Percentiles rank a stretch among this genome's conserved stretches.
Evolutionary conservation across 2,797 vertebrate species (phyloP).

Genomic region (Sarcophilus harrisii): DNA sequence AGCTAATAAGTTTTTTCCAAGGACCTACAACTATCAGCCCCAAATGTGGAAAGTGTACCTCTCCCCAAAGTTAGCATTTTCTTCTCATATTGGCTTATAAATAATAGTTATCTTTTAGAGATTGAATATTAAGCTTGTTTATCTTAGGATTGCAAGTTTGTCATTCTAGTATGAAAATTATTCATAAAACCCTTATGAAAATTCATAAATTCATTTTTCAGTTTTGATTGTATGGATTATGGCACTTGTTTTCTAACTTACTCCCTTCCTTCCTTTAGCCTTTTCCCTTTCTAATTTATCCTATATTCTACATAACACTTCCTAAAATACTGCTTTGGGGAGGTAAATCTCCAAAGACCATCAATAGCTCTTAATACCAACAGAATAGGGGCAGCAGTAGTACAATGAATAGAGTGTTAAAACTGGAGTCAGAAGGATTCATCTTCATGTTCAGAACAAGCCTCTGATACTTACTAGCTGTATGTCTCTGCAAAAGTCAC

Average conservation of each 20-base stretch:
- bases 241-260: not conserved
- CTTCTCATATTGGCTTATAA: slow-evolving; percentile 69
- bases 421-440: not conserved
- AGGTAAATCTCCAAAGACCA: not conserved
- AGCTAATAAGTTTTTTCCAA: slow-evolving; percentile 72
- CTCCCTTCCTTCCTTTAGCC: not conserved
- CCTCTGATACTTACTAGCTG: not conserved
- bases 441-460: not conserved
- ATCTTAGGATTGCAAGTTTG: slow-evolving; percentile 31
- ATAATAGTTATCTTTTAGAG: slow-evolving; percentile 81
- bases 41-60: slow-evolving; percentile 74
- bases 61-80: slow-evolving; percentile 58
- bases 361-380: not conserved
- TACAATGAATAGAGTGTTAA: not conserved
- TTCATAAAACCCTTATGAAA: not conserved
- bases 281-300: not conserved
- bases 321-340: not conserved
- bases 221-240: not conserved
- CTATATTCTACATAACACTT: not conserved
- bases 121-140: slow-evolving; percentile 64
- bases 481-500: not conserved
- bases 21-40: slow-evolving; percentile 72
- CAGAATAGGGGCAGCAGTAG: not conserved
- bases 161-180: not conserved
- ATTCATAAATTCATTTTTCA: not conserved